phyloP scores from a whole-genome alignment of 2,797 vertebrate species.

The Potorous gilbertii region DNA sequence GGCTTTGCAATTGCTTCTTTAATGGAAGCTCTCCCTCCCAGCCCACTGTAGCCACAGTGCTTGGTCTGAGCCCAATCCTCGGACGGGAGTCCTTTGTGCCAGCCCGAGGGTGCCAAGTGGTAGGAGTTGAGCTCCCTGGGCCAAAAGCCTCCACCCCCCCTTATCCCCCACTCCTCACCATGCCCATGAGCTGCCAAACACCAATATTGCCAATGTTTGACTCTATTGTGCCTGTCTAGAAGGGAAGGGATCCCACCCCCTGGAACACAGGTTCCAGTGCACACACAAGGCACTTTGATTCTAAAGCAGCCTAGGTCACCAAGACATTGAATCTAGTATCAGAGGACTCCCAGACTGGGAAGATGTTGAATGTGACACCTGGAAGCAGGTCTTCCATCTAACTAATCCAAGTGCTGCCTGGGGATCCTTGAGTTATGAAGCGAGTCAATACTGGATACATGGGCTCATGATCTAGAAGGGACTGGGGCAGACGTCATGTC shows the following conservation, averaged over 20 bases:
- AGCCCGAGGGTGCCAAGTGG: neutral
- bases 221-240: neutral
- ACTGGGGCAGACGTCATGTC: accelerated
- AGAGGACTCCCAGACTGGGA: neutral
- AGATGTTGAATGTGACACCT: neutral
- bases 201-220: neutral
- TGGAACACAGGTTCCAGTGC: neutral
- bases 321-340: neutral
- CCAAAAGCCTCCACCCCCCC: neutral
- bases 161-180: neutral
- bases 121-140: neutral
- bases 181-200: conserved; percentile 16
- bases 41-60: neutral
- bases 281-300: neutral
- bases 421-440: neutral
- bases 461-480: neutral
- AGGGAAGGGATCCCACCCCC: neutral
- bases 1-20: conserved; percentile 51
- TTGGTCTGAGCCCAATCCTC: neutral
- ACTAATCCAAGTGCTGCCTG: neutral
- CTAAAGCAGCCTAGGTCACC: neutral
- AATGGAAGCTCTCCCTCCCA: neutral
- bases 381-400: neutral
- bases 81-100: neutral
- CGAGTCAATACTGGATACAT: neutral